phyloP scores from a whole-genome alignment of 2,113 vertebrate genomes.

The Gavia stellata region DNA sequence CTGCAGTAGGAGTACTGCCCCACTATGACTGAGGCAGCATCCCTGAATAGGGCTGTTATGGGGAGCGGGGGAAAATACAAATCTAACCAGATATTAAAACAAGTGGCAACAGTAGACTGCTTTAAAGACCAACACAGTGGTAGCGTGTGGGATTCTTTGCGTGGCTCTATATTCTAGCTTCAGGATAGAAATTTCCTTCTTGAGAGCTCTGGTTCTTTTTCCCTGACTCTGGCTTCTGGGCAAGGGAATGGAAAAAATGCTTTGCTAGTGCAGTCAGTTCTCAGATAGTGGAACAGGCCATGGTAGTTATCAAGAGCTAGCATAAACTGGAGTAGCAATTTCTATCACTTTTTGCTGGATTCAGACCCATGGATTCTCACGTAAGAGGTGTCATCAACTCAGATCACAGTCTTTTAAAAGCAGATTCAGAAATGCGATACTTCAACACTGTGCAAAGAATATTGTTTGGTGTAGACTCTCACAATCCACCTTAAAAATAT shows the following conservation, averaged over 20 bases:
- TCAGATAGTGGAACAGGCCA: not conserved
- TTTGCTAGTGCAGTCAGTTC: not conserved
- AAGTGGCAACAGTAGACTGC: not conserved
- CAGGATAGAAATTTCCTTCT: not conserved
- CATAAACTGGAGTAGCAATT: not conserved
- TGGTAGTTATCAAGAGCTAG: not conserved
- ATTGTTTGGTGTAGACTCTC: not conserved
- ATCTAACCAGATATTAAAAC: not conserved
- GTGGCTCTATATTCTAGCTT: not conserved
- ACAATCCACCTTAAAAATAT: not conserved
- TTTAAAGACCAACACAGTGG: not conserved
- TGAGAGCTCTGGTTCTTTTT: not conserved
- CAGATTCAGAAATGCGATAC: not conserved
- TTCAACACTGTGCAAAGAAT: not conserved
- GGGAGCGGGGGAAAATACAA: not conserved
- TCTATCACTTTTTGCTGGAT: not conserved
- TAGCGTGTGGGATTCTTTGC: not conserved
- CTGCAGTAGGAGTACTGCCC: not conserved
- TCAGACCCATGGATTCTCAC: not conserved
- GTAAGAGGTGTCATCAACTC: not conserved
- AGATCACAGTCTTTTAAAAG: not conserved
- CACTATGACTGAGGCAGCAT: not conserved
- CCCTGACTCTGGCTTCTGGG: not conserved
- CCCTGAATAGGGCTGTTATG: not conserved
- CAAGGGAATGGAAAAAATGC: not conserved